Conservation (phyloP, 2,797 vertebrate genomes). For the Spinibarbus caldwelli region DNA sequence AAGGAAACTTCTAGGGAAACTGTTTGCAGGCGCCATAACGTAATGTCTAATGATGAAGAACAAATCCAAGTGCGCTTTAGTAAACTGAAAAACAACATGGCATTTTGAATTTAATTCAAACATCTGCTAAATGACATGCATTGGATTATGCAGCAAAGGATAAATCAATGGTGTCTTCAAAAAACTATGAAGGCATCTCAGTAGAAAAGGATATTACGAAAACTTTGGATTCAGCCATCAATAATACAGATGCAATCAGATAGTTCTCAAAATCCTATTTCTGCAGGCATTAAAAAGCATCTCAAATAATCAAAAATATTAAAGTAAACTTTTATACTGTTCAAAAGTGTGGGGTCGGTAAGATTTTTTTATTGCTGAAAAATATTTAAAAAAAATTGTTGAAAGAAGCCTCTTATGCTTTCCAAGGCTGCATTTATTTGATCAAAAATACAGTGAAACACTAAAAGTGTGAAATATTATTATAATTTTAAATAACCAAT, state of each 20-base stretch:
- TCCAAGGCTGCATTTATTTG: too few relatives aligned
- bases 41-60: neutral
- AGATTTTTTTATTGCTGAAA: too few relatives aligned
- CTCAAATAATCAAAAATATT: too few relatives aligned
- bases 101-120: too few relatives aligned
- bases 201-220: neutral
- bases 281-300: too few relatives aligned
- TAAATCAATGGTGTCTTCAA: neutral
- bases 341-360: neutral
- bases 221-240: neutral
- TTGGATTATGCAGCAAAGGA: neutral
- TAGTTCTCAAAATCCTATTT: neutral
- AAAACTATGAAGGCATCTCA: neutral
- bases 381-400: too few relatives aligned
- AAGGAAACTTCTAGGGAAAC: neutral
- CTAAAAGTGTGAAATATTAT: too few relatives aligned
- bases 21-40: neutral
- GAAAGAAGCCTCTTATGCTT: too few relatives aligned
- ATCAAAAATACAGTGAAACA: too few relatives aligned
- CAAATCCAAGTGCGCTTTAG: neutral
- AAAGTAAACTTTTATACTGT: too few relatives aligned
- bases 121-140: neutral
- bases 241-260: neutral
- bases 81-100: neutral
- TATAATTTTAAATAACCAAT: too few relatives aligned